Evolutionary conservation across 92 coral and sea anemone genomes (phyloP), one percentile per base, ranked within the genome.

Genomic region (Parazoanthus atlanticus): DNA sequence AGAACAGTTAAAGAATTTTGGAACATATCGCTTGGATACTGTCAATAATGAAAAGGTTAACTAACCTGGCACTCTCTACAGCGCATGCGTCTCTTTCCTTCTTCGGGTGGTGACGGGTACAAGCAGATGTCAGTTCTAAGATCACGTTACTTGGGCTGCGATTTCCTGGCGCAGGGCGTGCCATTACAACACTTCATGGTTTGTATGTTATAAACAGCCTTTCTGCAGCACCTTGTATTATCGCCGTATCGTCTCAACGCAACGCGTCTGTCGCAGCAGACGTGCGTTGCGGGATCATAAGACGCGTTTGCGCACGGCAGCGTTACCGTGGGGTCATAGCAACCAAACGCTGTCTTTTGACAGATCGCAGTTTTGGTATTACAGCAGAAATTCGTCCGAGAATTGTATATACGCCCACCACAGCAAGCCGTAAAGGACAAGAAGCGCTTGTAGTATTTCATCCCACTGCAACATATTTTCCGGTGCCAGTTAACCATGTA

Each of bases 211-310:
- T 40, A 82, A 3, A 82, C 76, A 7, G 77, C 75, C 21, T 56
- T 36, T 15, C 86, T 76, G 25, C 86, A 82, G 75, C 86, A 82
- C 15, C 86, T 41, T 46, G 86, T 66, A 10, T 82, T 19, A 41
- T 82, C 36, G 56, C 86, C 77, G 41, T 82, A 82, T 4, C 76
- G 72, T 26, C 9, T 82, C 23, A 67, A 26, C 2, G 76, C 31
- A 46, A 67, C 32, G 21, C 86, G 86, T 36, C 86, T 76, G 2
- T 67, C 16, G 34, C 86, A 82, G 29, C 86, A 82, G 64, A 82
- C n/a, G n/a, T 82, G 76, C 29, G 86, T 65, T 82, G 86, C 29
- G 29, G 86, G 86, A 38, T 82, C 86, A 38, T 82, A 82, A 67
- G n/a, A 82, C 47, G 86, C 47, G 74, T 67, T 67, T 26, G 54